A percentile compares a stretch with the other conserved stretches of the same genome.
Conservation (phyloP, 2,888 invertebrate species). For the Tribolium freemani region DNA sequence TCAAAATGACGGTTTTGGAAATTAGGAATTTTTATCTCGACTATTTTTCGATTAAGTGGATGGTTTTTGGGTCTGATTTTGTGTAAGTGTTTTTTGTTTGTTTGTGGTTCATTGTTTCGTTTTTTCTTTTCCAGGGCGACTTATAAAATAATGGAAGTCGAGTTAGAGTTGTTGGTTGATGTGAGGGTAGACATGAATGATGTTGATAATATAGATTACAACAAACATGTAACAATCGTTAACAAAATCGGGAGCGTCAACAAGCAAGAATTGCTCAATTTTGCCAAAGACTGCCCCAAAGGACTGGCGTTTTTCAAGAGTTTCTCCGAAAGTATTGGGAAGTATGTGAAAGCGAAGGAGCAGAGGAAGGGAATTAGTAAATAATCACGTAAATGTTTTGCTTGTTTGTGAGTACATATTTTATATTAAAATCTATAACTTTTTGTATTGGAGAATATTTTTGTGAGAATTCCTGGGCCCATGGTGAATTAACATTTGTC, state of each 20-base stretch:
- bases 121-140: background rate
- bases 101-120: background rate
- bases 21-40: background rate
- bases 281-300: conserved; percentile 12
- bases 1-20: conserved; percentile 9
- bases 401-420: no score
- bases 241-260: conserved; percentile 3
- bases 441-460: background rate
- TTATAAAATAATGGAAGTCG: background rate
- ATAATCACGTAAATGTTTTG: no score
- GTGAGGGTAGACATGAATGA: conserved; percentile 13
- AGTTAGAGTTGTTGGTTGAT: background rate
- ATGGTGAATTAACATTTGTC: no score
- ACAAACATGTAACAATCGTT: background rate
- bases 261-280: background rate
- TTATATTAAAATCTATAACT: background rate
- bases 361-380: no score
- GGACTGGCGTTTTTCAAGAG: conserved; percentile 2
- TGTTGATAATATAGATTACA: conserved; percentile 6
- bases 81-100: conserved; percentile 5
- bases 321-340: background rate
- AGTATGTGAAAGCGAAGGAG: background rate
- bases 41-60: background rate
- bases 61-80: conserved; percentile 12
- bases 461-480: background rate